A percentile compares a stretch with the other conserved stretches of the same genome.
Evolutionary conservation across 2,797 vertebrate genomes (phyloP).

Genomic region (Heterohyrax brucei): DNA sequence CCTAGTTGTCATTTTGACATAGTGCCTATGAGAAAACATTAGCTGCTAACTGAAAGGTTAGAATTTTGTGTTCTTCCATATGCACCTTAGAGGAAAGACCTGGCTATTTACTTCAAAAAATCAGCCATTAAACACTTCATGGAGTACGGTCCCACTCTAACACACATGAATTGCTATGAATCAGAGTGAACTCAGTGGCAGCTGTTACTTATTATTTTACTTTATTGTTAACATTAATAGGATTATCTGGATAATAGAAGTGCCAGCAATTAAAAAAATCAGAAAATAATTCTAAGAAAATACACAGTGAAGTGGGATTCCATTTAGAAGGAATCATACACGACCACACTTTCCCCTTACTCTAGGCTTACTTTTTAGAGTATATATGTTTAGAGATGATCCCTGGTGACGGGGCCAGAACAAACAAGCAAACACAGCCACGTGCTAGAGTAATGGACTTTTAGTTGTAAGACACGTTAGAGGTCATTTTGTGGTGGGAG

Average conservation of each 20-base stretch:
- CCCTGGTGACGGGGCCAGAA: background rate
- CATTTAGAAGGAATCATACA: background rate
- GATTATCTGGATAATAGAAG: background rate
- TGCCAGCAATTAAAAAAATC: background rate
- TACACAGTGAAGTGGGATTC: accelerated
- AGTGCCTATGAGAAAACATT: background rate
- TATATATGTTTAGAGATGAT: background rate
- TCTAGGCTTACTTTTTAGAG: background rate
- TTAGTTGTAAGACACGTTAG: background rate
- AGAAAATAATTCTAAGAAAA: constrained; percentile 28
- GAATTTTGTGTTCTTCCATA: background rate
- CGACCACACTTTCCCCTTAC: too few relatives aligned
- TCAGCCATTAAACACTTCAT: background rate
- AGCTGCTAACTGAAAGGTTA: background rate
- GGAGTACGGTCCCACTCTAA: background rate
- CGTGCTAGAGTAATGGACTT: constrained; percentile 18
- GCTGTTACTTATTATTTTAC: background rate
- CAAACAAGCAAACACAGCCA: background rate
- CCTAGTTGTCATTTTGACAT: background rate
- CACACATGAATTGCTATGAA: background rate
- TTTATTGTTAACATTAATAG: background rate
- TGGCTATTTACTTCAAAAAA: background rate
- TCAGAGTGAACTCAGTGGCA: background rate
- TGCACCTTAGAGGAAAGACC: background rate
- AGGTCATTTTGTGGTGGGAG: background rate